These are phyloP conservation scores for Arnoldichthys spilopterus DNA, from an alignment of 2,797 vertebrate species.

Conservation along the genomic window DNA sequence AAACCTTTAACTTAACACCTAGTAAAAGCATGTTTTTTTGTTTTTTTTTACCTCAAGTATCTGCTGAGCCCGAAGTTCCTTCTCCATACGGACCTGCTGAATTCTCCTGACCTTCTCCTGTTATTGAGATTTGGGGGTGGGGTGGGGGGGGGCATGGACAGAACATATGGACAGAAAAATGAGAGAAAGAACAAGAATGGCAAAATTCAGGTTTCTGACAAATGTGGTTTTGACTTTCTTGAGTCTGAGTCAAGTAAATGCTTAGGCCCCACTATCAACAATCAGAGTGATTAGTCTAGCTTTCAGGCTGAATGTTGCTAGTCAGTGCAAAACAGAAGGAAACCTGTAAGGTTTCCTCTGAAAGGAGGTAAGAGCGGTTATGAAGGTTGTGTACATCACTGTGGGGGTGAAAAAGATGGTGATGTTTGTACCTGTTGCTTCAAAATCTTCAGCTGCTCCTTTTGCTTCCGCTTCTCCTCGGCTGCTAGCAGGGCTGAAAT, in stretches of 20 bases:
- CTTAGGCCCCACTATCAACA: background rate
- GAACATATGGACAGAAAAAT: background rate
- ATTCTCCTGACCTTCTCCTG: conserved; percentile 98
- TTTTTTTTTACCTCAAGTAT: conserved; percentile 88
- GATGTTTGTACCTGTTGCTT: conserved; percentile 90
- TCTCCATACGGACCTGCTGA: conserved; percentile 96
- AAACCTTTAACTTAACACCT: too few species aligned
- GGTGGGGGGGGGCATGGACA: background rate
- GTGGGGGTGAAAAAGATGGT: background rate
- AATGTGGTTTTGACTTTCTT: background rate
- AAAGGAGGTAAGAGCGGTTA: background rate
- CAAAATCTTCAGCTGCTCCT: conserved; percentile 94
- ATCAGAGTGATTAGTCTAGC: background rate
- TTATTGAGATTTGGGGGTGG: background rate
- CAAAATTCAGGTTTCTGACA: background rate
- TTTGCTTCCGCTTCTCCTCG: conserved; percentile 91
- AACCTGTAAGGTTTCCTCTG: background rate
- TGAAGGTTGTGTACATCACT: background rate
- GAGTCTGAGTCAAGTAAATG: too few species aligned
- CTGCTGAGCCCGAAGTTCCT: conserved; percentile 94
- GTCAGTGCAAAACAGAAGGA: background rate
- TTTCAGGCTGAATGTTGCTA: background rate
- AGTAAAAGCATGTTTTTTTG: background rate
- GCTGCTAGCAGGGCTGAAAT: conserved; percentile 90
- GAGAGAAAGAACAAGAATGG: background rate